Evolutionary conservation across 2,888 invertebrate species (phyloP).

Genomic region (Oscheius onirici): DNA sequence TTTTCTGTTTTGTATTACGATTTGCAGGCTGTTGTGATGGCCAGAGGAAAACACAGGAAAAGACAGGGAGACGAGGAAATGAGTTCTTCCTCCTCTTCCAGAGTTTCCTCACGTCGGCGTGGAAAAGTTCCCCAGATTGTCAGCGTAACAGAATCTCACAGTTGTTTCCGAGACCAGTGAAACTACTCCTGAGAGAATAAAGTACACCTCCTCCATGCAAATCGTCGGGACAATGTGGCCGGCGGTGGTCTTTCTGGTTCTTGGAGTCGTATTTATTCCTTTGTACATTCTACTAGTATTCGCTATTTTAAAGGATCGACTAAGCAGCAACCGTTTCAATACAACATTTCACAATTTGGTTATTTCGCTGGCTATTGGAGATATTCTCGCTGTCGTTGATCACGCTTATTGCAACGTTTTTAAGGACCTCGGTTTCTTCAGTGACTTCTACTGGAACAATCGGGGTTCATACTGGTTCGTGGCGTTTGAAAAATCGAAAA

Average conservation of each 20-base stretch:
- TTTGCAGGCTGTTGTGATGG: too few species aligned
- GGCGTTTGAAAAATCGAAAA: too few species aligned
- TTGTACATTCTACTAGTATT: constrained; percentile 1
- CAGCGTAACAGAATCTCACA: too few species aligned
- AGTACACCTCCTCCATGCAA: neutral
- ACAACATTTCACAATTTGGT: constrained; percentile 26
- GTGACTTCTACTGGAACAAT: constrained; percentile 4
- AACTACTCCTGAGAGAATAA: too few species aligned
- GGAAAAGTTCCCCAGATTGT: too few species aligned
- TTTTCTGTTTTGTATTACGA: too few species aligned
- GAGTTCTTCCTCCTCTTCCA: too few species aligned
- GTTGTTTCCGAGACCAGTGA: too few species aligned
- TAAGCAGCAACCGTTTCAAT: neutral
- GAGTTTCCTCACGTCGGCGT: too few species aligned
- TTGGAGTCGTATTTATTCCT: neutral
- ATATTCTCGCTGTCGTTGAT: constrained; percentile 7
- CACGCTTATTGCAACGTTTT: neutral
- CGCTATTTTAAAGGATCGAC: constrained; percentile 1
- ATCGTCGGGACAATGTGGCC: neutral
- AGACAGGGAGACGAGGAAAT: too few species aligned
- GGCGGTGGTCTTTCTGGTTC: neutral
- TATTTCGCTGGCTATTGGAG: constrained; percentile 11
- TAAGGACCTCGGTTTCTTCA: neutral
- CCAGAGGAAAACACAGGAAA: too few species aligned
- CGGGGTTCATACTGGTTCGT: neutral